Evolutionary conservation across 2,888 invertebrate species (phyloP).

Genomic region (Calameuta filiformis): DNA sequence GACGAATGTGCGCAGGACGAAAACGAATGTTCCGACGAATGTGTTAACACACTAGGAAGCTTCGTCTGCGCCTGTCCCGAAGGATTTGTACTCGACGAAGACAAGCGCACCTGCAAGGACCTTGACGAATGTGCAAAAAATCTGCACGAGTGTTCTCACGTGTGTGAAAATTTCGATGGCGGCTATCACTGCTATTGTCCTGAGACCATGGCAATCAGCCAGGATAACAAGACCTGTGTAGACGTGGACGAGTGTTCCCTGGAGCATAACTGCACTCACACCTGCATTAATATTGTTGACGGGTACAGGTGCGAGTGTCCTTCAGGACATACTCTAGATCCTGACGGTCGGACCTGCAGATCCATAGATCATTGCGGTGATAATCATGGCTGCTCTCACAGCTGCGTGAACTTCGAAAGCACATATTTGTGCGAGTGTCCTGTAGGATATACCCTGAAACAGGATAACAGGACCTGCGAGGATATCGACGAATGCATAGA

Average conservation of each 20-base stretch:
- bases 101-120: constrained; percentile 63
- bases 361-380: constrained; percentile 27
- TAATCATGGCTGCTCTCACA: constrained; percentile 66
- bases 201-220: constrained; percentile 55
- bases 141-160: constrained; percentile 48
- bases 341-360: constrained; percentile 37
- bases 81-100: constrained; percentile 61
- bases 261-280: constrained; percentile 55
- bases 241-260: constrained; percentile 33
- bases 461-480: constrained; percentile 46
- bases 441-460: constrained; percentile 56
- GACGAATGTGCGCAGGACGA: constrained; percentile 56
- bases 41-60: constrained; percentile 68
- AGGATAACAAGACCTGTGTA: constrained; percentile 53
- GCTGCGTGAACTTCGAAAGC: constrained; percentile 67
- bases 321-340: constrained; percentile 61
- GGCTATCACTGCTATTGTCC: constrained; percentile 68
- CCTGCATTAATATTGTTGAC: constrained; percentile 48
- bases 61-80: constrained; percentile 68
- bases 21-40: constrained; percentile 60
- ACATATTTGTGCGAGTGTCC: constrained; percentile 69
- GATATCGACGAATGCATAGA: constrained; percentile 68
- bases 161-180: constrained; percentile 62
- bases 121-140: constrained; percentile 65
- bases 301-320: constrained; percentile 53